Conservation (phyloP, 1,140 invertebrate genomes). For the Oryctes rhinoceros region DNA sequence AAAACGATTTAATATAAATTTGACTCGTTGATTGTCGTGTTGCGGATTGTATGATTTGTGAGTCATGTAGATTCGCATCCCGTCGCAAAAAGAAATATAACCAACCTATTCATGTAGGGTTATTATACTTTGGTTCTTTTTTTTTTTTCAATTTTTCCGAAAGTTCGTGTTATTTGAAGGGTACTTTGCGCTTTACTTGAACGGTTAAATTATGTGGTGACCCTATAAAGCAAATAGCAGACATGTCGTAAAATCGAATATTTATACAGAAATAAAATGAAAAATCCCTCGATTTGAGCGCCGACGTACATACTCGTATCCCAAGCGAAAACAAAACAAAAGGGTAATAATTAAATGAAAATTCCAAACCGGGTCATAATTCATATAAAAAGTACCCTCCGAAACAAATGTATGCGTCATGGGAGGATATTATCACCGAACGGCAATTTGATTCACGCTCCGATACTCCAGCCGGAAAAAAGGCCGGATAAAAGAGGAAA, state of each 20-base stretch:
- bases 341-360: conserved; percentile 34
- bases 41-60: too few species aligned
- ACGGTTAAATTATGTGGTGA: background rate
- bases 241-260: background rate
- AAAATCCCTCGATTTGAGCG: background rate
- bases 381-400: conserved; percentile 14
- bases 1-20: too few species aligned
- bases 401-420: conserved; percentile 35
- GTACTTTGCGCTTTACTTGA: background rate
- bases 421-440: conserved; percentile 29
- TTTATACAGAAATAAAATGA: conserved; percentile 1
- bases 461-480: conserved; percentile 31
- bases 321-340: conserved; percentile 27
- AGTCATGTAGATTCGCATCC: too few species aligned
- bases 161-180: too few species aligned
- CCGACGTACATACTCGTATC: background rate
- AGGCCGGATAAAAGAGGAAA: conserved; percentile 1
- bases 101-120: too few species aligned
- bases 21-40: too few species aligned
- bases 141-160: too few species aligned
- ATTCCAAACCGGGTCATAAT: background rate
- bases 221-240: background rate
- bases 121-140: too few species aligned
- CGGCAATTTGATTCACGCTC: conserved; percentile 29
- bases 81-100: too few species aligned